Percentiles rank a stretch among this genome's conserved stretches.
phyloP scores from a whole-genome alignment of 2,888 invertebrate species.

The Drymonia ruficornis region DNA sequence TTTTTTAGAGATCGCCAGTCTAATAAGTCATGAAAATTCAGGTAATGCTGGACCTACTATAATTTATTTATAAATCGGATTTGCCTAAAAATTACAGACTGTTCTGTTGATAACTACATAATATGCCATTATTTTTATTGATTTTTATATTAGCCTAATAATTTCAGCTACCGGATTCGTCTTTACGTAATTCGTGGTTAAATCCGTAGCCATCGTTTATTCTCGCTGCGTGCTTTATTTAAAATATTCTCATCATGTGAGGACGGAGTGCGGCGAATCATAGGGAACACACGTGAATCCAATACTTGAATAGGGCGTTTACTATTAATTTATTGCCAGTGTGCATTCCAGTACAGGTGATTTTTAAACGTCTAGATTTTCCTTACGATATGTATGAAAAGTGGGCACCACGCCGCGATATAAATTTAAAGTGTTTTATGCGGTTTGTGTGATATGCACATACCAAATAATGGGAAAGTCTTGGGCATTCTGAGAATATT shows the following conservation, averaged over 20 bases:
- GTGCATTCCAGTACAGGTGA: slow-evolving; percentile 29
- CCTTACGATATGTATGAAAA: slow-evolving; percentile 29
- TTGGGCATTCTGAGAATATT: background rate
- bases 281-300: slow-evolving; percentile 50
- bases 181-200: slow-evolving; percentile 16
- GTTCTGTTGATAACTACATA: too few relatives aligned
- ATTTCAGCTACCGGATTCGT: background rate
- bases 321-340: slow-evolving; percentile 60
- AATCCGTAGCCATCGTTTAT: slow-evolving; percentile 13
- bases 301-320: slow-evolving; percentile 51
- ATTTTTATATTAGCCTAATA: background rate
- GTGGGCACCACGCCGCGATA: background rate
- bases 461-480: background rate
- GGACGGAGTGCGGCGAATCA: slow-evolving; percentile 52
- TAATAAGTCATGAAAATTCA: too few relatives aligned
- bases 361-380: slow-evolving; percentile 29
- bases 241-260: slow-evolving; percentile 62
- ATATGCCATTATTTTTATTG: too few relatives aligned
- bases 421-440: background rate
- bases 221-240: slow-evolving; percentile 34
- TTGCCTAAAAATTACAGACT: too few relatives aligned
- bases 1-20: too few relatives aligned
- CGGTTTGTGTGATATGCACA: background rate
- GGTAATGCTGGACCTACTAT: too few relatives aligned
- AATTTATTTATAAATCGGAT: too few relatives aligned